Percentiles rank a stretch among this genome's conserved stretches.
Conservation (phyloP, 2,797 vertebrate genomes). For the Phoebastria nigripes region DNA sequence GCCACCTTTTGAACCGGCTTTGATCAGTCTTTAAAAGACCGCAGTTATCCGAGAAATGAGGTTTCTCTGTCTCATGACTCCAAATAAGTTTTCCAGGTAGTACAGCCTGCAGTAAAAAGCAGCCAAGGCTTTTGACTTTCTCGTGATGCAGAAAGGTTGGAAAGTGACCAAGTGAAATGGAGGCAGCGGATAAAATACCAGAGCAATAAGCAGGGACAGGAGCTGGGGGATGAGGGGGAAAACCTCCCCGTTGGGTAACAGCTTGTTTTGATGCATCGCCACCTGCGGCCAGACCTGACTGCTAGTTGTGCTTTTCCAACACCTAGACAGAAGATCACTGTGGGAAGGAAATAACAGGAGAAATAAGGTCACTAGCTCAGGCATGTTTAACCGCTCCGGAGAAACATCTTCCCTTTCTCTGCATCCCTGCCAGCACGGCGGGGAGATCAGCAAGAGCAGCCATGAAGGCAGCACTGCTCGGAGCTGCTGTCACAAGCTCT, state of each 20-base stretch:
- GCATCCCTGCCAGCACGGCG: accelerated
- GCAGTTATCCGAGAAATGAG: not conserved
- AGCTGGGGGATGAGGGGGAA: not conserved
- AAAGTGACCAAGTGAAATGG: not conserved
- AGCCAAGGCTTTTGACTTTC: not conserved
- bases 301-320: not conserved
- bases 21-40: not conserved
- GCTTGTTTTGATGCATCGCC: not conserved
- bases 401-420: not conserved
- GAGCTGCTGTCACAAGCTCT: not conserved
- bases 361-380: not conserved
- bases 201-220: not conserved
- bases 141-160: not conserved
- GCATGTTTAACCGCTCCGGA: not conserved
- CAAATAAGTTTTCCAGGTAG: not conserved
- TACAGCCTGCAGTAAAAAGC: not conserved
- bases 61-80: not conserved
- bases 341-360: not conserved
- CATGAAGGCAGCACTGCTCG: not conserved
- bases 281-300: not conserved
- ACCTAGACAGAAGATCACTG: not conserved
- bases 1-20: not conserved
- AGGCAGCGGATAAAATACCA: not conserved
- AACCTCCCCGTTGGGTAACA: not conserved
- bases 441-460: not conserved